Conservation (phyloP, 2,888 invertebrate genomes). For the Ormyrus pomaceus region DNA sequence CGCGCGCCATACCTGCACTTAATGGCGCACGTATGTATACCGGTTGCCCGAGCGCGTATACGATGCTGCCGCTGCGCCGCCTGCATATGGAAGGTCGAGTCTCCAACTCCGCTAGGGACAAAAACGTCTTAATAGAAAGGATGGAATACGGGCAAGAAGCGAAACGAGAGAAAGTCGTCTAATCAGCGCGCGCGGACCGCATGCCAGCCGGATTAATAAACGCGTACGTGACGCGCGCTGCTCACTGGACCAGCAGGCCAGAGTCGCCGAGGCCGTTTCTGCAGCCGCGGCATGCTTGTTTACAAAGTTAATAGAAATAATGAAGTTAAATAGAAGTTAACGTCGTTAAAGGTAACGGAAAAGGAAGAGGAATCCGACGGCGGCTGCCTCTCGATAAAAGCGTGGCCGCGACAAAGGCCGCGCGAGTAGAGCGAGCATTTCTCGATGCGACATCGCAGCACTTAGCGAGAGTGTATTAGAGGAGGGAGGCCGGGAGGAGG, state of each 20-base stretch:
- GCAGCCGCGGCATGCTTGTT: too few species aligned
- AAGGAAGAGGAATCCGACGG: too few species aligned
- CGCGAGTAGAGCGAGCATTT: conserved; percentile 3
- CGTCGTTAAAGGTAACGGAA: too few species aligned
- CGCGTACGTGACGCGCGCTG: not conserved
- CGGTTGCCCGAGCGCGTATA: conserved; percentile 1
- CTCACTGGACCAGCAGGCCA: too few species aligned
- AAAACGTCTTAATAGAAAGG: conserved; percentile 23
- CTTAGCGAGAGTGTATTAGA: conserved; percentile 34
- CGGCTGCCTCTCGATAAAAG: too few species aligned
- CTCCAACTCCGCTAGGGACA: not conserved
- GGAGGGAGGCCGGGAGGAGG: not conserved
- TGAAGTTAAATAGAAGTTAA: too few species aligned
- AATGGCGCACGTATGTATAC: not conserved
- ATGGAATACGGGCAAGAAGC: conserved; percentile 15
- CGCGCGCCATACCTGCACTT: too few species aligned
- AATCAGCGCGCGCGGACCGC: not conserved
- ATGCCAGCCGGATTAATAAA: too few species aligned
- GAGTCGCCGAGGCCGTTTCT: too few species aligned
- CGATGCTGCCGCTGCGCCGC: too few species aligned
- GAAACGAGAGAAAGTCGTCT: conserved; percentile 41
- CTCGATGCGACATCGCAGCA: conserved; percentile 25
- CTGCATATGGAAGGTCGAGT: too few species aligned
- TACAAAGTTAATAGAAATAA: too few species aligned
- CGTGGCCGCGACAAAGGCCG: conserved; percentile 5